These are phyloP conservation scores for Macropus fuliginosus DNA, from an alignment of 2,797 vertebrate species.

Conservation along the genomic window DNA sequence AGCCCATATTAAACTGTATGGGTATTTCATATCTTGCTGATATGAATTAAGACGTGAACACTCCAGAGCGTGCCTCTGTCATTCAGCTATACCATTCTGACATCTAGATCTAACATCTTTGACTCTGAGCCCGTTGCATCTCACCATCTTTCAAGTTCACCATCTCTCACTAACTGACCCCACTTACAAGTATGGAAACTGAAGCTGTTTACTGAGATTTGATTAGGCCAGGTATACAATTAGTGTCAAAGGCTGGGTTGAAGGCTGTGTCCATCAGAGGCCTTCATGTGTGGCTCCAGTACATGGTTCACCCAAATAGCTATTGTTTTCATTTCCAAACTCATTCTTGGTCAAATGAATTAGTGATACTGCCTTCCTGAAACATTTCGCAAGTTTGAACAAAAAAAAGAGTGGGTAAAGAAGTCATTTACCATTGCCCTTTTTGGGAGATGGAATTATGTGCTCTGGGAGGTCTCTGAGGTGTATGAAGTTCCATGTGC, in stretches of 20 bases:
- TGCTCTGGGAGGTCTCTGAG: neutral
- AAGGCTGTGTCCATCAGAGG: neutral
- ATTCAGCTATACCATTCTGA: neutral
- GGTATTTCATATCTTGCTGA: neutral
- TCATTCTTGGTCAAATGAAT: neutral
- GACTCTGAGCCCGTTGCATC: neutral
- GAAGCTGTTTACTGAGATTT: neutral
- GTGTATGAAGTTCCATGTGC: neutral
- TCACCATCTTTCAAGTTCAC: neutral
- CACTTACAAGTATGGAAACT: neutral
- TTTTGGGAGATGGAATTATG: neutral
- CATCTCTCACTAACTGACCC: neutral
- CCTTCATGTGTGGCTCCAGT: neutral
- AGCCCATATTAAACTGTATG: fast-evolving
- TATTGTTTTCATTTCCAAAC: neutral
- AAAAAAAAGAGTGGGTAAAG: neutral
- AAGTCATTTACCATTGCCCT: neutral
- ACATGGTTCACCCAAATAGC: neutral
- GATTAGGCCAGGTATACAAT: neutral
- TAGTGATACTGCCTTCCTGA: neutral
- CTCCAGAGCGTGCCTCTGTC: neutral
- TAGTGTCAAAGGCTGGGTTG: neutral
- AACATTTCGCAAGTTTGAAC: neutral
- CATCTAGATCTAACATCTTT: neutral
- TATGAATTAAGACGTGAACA: neutral